Percentiles rank a stretch among this genome's conserved stretches.
Conservation (phyloP, 2,888 invertebrate species). For the Agonopterix alstromeriana region DNA sequence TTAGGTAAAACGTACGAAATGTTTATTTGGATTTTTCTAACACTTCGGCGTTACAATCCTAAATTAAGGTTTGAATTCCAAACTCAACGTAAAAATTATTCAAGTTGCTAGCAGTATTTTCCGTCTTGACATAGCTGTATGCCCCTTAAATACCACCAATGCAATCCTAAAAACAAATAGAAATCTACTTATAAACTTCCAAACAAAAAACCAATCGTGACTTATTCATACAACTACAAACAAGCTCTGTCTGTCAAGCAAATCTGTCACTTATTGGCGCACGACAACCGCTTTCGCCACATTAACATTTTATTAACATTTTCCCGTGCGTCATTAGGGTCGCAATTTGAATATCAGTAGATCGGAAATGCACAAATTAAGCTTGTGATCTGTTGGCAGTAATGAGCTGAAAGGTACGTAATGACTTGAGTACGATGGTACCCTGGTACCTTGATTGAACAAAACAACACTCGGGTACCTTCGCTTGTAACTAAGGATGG, state of each 20-base stretch:
- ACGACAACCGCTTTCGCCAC: slow-evolving; percentile 60
- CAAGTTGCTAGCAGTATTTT: no score
- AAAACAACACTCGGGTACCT: slow-evolving; percentile 71
- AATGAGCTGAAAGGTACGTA: slow-evolving; percentile 68
- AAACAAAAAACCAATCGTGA: slow-evolving; percentile 69
- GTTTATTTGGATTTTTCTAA: no score
- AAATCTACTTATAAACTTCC: slow-evolving; percentile 9
- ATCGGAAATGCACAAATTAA: slow-evolving; percentile 77
- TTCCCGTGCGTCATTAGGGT: slow-evolving; percentile 70
- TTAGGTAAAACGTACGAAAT: no score
- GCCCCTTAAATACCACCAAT: no score
- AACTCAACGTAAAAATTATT: no score
- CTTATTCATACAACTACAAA: slow-evolving; percentile 68
- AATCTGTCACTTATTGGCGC: slow-evolving; percentile 72
- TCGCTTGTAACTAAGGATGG: slow-evolving; percentile 45
- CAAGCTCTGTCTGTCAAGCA: slow-evolving; percentile 69
- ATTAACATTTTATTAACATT: slow-evolving; percentile 77
- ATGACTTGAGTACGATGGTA: slow-evolving; percentile 36
- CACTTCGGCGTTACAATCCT: no score
- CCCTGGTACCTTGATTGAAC: slow-evolving; percentile 30
- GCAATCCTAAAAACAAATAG: slow-evolving; percentile 5
- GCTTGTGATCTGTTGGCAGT: slow-evolving; percentile 71
- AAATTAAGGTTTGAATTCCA: no score
- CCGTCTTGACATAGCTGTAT: no score
- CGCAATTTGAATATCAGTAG: slow-evolving; percentile 73